phyloP scores from a whole-genome alignment of 2,113 vertebrate genomes.

The Coregonus clupeaformis region DNA sequence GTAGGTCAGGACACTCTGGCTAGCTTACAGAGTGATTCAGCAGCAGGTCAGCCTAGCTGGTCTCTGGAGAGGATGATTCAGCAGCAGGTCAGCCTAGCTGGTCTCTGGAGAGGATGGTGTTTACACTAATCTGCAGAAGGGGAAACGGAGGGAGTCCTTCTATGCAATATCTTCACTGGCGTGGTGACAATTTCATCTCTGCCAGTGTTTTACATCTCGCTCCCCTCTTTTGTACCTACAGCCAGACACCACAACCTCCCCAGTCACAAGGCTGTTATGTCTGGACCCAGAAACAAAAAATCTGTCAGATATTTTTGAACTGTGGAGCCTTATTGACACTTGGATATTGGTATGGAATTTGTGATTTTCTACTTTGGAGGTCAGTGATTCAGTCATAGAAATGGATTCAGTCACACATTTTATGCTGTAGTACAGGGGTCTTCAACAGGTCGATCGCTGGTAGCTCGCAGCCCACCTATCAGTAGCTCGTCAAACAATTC shows the following conservation, averaged over 20 bases:
- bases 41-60: not conserved
- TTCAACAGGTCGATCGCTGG: no score
- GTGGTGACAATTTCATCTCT: slow-evolving; percentile 16
- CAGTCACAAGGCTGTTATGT: no score
- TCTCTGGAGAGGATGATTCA: slow-evolving; percentile 45
- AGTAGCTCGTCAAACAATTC: no score
- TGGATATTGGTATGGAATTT: no score
- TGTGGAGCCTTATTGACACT: no score
- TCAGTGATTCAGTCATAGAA: no score
- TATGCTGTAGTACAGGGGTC: not conserved
- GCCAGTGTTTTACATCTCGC: no score
- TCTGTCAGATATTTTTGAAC: no score
- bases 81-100: not conserved
- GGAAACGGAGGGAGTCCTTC: slow-evolving; percentile 20
- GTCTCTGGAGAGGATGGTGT: slow-evolving; percentile 45
- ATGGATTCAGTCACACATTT: no score
- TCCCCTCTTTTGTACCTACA: not conserved
- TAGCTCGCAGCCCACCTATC: no score
- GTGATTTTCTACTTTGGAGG: no score
- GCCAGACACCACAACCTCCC: slow-evolving; percentile 34
- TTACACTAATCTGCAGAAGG: slow-evolving; percentile 20
- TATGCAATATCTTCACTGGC: slow-evolving; percentile 35
- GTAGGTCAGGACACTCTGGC: slow-evolving; percentile 14
- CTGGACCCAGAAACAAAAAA: no score
- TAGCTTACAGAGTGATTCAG: slow-evolving; percentile 36